A percentile compares a stretch with the other conserved stretches of the same genome.
Conservation (phyloP, 1,140 invertebrate genomes). For the Berghia stephanieae region DNA sequence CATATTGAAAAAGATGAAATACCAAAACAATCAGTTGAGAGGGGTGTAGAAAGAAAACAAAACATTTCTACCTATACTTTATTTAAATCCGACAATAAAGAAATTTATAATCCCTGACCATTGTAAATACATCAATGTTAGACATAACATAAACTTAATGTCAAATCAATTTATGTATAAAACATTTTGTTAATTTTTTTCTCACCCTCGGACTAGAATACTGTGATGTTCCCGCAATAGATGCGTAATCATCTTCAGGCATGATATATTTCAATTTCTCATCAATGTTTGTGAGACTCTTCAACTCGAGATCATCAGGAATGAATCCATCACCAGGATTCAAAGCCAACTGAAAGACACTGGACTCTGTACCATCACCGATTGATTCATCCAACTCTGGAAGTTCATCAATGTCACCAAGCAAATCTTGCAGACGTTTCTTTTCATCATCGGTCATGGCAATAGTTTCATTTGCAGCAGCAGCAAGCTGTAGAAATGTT, state of each 20-base stretch:
- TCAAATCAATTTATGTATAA: too few species aligned
- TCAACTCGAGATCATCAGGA: constrained; percentile 43
- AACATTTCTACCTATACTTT: too few species aligned
- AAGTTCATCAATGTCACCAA: constrained; percentile 55
- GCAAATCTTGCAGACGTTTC: constrained; percentile 53
- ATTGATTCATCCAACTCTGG: constrained; percentile 41
- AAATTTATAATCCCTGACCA: too few species aligned
- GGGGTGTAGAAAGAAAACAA: too few species aligned
- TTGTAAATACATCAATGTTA: too few species aligned
- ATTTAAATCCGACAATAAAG: too few species aligned
- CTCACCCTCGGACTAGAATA: too few species aligned
- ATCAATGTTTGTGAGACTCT: constrained; percentile 49
- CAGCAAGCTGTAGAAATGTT: constrained; percentile 51
- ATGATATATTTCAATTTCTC: constrained; percentile 45
- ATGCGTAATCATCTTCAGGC: constrained; percentile 52
- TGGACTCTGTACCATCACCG: constrained; percentile 29
- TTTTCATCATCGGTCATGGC: constrained; percentile 66
- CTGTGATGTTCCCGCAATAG: too few species aligned
- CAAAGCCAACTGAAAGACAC: constrained; percentile 45
- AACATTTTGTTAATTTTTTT: too few species aligned
- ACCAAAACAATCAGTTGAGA: too few species aligned
- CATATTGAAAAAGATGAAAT: too few species aligned
- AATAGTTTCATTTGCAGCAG: constrained; percentile 54
- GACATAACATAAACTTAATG: too few species aligned
- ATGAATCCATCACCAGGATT: constrained; percentile 52